A percentile compares a stretch with the other conserved stretches of the same genome.
These are phyloP conservation scores for Eleutherodactylus coqui DNA, from an alignment of 2,797 vertebrate species.

Conservation along the genomic window DNA sequence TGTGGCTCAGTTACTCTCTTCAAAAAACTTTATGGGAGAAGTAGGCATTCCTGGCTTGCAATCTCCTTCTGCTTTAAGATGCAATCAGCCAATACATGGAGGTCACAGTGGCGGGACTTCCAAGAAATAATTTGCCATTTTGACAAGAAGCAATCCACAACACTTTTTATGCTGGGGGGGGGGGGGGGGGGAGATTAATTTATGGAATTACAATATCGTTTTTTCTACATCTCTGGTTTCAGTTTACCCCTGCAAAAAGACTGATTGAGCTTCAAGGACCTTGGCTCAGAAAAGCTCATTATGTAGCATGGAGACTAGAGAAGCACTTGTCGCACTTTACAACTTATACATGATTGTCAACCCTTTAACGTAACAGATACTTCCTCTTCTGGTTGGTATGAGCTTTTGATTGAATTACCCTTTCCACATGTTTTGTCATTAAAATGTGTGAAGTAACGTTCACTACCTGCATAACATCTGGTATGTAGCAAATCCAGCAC, in stretches of 20 bases:
- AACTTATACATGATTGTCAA: constrained; percentile 19
- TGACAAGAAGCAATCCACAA: background rate
- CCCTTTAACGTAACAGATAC: constrained; percentile 38
- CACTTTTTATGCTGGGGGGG: background rate
- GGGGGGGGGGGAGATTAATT: constrained; percentile 12
- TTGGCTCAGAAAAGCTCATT: constrained; percentile 44
- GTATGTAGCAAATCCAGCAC: constrained; percentile 2
- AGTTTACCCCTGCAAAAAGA: too few species aligned
- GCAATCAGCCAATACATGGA: background rate
- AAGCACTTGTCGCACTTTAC: constrained; percentile 8
- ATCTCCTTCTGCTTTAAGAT: background rate
- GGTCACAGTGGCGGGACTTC: background rate
- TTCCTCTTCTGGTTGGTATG: constrained; percentile 32
- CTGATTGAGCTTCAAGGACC: constrained; percentile 44
- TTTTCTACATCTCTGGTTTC: constrained; percentile 49
- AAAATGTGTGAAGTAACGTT: constrained; percentile 28
- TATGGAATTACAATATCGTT: constrained; percentile 18
- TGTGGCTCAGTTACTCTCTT: background rate
- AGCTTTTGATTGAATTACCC: constrained; percentile 38
- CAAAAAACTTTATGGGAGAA: background rate
- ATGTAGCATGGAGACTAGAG: background rate
- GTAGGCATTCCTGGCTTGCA: background rate
- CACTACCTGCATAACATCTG: constrained; percentile 46
- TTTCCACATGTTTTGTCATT: constrained; percentile 37
- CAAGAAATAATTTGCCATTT: background rate